A percentile compares a stretch with the other conserved stretches of the same genome.
Evolutionary conservation across 37 sponge, comb jelly and placozoan genomes (phyloP).

Genomic region (Diacarnus erythraeanus): DNA sequence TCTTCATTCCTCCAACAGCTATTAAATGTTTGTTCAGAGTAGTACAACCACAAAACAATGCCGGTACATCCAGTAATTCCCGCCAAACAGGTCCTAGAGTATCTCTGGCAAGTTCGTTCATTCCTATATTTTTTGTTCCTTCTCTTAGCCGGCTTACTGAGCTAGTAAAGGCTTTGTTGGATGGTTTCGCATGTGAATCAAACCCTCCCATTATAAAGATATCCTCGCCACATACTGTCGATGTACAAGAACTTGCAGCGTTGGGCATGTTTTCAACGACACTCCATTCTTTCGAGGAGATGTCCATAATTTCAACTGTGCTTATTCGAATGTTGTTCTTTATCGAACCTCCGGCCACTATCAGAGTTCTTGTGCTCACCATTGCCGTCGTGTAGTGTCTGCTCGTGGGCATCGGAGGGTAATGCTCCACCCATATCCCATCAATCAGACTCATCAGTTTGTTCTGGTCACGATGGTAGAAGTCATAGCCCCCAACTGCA

Average conservation of each 20-base stretch:
- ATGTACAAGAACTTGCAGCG: not conserved
- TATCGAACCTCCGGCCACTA: slow-evolving; percentile 14
- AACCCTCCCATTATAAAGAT: not conserved
- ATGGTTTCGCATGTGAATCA: not conserved
- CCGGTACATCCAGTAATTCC: not conserved
- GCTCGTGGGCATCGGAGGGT: slow-evolving; percentile 28
- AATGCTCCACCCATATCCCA: not conserved
- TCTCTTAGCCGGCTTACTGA: not conserved
- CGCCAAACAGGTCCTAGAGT: not conserved
- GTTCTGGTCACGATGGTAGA: not conserved
- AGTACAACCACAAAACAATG: not conserved
- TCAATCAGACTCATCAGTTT: not conserved
- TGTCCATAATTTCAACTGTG: slow-evolving; percentile 21
- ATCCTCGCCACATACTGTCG: slow-evolving; percentile 2
- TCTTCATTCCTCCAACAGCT: not conserved
- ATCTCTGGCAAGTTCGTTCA: not conserved
- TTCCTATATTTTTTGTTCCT: not conserved
- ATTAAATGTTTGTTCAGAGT: not conserved
- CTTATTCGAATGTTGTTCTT: not conserved
- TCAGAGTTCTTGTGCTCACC: not conserved
- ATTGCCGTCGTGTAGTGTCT: not conserved
- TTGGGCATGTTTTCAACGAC: not conserved
- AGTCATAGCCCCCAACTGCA: slow-evolving; percentile 5
- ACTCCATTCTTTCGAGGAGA: not conserved
- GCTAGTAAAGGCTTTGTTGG: not conserved